Evolutionary conservation across 1,140 invertebrate species (phyloP).

Genomic region (Drosophila kanapiae): DNA sequence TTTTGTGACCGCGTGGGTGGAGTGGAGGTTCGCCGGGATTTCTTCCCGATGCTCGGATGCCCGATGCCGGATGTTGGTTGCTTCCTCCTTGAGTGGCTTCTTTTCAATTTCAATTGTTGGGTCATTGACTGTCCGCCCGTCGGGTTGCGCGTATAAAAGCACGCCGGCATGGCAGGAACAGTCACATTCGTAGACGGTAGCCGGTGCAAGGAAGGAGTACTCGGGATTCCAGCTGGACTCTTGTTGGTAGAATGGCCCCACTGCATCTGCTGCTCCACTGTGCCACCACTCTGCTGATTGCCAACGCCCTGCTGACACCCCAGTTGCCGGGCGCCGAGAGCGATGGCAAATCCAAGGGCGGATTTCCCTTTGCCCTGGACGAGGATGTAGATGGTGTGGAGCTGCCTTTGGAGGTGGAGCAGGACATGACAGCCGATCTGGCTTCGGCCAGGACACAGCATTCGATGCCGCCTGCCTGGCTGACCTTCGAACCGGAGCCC

Average conservation of each 20-base stretch:
- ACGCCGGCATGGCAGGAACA: conserved; percentile 7
- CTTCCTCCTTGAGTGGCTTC: conserved; percentile 70
- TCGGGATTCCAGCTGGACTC: conserved; percentile 27
- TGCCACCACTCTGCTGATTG: conserved; percentile 64
- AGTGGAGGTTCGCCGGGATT: conserved; percentile 3
- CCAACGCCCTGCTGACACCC: conserved; percentile 56
- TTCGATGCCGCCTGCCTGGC: conserved; percentile 60
- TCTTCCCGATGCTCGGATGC: neutral
- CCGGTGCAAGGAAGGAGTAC: conserved; percentile 11
- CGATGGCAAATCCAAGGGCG: conserved; percentile 58
- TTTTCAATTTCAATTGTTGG: conserved; percentile 72
- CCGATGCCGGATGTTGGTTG: conserved; percentile 3
- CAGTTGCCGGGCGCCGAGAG: conserved; percentile 42
- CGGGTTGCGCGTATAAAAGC: conserved; percentile 62
- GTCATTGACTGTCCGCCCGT: conserved; percentile 59
- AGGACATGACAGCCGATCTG: conserved; percentile 40
- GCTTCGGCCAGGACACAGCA: conserved; percentile 34
- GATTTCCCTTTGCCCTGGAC: conserved; percentile 60
- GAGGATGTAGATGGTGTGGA: conserved; percentile 67
- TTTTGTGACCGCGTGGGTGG: conserved; percentile 27
- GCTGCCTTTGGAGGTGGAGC: conserved; percentile 61
- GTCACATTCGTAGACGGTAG: conserved; percentile 52
- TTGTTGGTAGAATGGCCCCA: conserved; percentile 67
- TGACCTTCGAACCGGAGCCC: conserved; percentile 62
- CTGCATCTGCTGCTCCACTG: conserved; percentile 72